A percentile compares a stretch with the other conserved stretches of the same genome.
phyloP scores from a whole-genome alignment of 1,140 invertebrate species.

The Magallana gigas region DNA sequence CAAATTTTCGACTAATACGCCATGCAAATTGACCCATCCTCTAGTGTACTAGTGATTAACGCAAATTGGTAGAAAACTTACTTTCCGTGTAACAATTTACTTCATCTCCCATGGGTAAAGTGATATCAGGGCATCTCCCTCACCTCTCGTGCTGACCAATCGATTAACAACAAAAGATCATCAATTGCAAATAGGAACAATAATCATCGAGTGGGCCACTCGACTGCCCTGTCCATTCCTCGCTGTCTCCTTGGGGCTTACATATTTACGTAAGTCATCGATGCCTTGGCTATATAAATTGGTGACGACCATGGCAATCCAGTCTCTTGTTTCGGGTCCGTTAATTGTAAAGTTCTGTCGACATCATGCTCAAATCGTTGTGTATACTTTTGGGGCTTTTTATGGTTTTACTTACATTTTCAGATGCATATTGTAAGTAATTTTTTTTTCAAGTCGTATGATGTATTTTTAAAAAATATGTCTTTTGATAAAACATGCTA shows the following conservation, averaged over 20 bases:
- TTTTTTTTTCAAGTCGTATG: too few relatives aligned
- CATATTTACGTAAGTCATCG: not conserved
- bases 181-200: not conserved
- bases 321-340: not conserved
- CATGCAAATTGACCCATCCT: not conserved
- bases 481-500: too few relatives aligned
- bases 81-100: not conserved
- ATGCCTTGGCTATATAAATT: not conserved
- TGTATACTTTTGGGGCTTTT: not conserved
- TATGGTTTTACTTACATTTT: not conserved
- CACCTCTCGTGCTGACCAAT: constrained; percentile 23
- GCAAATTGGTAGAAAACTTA: constrained; percentile 9
- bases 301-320: not conserved
- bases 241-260: not conserved
- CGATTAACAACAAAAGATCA: constrained; percentile 4
- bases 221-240: not conserved
- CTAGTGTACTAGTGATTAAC: not conserved
- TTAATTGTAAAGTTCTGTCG: not conserved
- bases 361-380: not conserved
- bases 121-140: not conserved
- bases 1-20: not conserved
- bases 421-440: constrained; percentile 9
- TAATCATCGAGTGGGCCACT: not conserved
- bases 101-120: not conserved
- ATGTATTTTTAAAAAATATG: too few relatives aligned